These are phyloP conservation scores for silkworm (Bombyx mori) DNA, from an alignment of 1,140 invertebrate genomes.

Conservation along the genomic window ASM3026992v2 NC_085118.1:9611501-9612000, in stretches of 20 bases:
- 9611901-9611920: constrained; percentile 66
- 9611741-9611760: constrained; percentile 53
- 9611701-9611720: background rate
- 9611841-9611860: constrained; percentile 63
- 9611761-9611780: constrained; percentile 52
- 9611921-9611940: constrained; percentile 51
- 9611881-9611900: constrained; percentile 56
- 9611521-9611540: too few relatives aligned
- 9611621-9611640: too few relatives aligned
- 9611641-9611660: too few relatives aligned
- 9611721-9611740: constrained; percentile 35
- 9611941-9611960: constrained; percentile 37
- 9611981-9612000: constrained; percentile 17
- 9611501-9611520: too few relatives aligned
- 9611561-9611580: too few relatives aligned
- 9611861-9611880: constrained; percentile 65
- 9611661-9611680: too few relatives aligned
- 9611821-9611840: constrained; percentile 69
- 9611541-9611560: too few relatives aligned
- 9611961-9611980: constrained; percentile 17
- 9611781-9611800: constrained; percentile 66
- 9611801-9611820: constrained; percentile 63
- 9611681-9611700: background rate
- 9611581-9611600: too few relatives aligned
- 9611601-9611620: too few relatives aligned